Conservation (phyloP, 1,140 invertebrate species). For the Ectropis grisescens region DNA sequence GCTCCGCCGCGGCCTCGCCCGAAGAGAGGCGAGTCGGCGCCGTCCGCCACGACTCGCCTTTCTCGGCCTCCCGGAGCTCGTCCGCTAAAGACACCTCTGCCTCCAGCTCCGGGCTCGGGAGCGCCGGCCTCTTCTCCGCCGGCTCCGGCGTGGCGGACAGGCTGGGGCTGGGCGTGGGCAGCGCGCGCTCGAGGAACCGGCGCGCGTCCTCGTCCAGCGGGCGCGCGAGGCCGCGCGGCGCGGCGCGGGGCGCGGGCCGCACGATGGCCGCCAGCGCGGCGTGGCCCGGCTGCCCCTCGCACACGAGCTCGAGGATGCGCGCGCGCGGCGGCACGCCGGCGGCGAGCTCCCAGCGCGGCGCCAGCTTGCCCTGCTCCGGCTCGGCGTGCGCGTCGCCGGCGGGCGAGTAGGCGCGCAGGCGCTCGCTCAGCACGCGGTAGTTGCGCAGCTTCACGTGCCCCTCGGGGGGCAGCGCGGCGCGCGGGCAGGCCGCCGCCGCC, state of each 20-base stretch:
- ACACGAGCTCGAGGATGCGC: constrained; percentile 52
- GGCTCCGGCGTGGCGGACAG: constrained; percentile 19
- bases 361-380: constrained; percentile 38
- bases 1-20: constrained; percentile 36
- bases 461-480: constrained; percentile 34
- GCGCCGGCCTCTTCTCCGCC: constrained; percentile 4
- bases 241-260: constrained; percentile 34
- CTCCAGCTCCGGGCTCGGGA: background rate
- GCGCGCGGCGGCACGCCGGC: constrained; percentile 35
- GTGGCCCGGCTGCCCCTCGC: constrained; percentile 42
- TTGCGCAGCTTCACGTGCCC: constrained; percentile 44
- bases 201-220: constrained; percentile 54
- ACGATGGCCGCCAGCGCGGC: constrained; percentile 56
- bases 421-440: constrained; percentile 42
- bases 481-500: constrained; percentile 26
- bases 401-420: constrained; percentile 40
- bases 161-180: constrained; percentile 29
- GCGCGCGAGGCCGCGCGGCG: constrained; percentile 28
- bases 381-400: constrained; percentile 44
- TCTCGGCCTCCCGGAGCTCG: constrained; percentile 52
- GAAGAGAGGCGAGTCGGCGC: constrained; percentile 31
- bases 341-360: constrained; percentile 44
- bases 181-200: constrained; percentile 39
- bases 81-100: constrained; percentile 42
- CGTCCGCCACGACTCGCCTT: constrained; percentile 34